Evolutionary conservation across 2,113 vertebrate species (phyloP).

Genomic region (Zosterops borbonicus): DNA sequence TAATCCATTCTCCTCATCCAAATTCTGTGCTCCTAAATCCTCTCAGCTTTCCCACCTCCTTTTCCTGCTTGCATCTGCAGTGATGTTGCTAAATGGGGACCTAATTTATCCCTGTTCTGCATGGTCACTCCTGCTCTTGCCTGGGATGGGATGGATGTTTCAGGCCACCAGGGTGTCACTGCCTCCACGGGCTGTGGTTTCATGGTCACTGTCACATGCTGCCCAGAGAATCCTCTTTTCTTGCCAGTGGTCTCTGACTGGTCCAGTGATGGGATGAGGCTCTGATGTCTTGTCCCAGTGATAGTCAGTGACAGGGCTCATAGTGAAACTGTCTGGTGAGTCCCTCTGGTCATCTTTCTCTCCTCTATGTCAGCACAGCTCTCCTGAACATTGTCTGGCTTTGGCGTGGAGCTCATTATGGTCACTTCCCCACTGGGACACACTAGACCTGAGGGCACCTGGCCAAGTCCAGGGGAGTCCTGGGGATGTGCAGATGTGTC

Average conservation of each 20-base stretch:
- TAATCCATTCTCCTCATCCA: not conserved
- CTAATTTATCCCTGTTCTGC: not conserved
- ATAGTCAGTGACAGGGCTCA: fast-evolving
- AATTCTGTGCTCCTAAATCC: not conserved
- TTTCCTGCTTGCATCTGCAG: fast-evolving
- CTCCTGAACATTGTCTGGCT: not conserved
- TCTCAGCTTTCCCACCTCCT: not conserved
- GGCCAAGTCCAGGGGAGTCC: not conserved
- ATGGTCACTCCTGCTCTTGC: not conserved
- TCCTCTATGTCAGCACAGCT: not conserved
- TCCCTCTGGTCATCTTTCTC: not conserved
- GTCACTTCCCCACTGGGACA: not conserved
- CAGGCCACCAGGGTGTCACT: not conserved
- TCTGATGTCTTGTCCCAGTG: not conserved
- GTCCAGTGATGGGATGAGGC: not conserved
- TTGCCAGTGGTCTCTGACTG: not conserved
- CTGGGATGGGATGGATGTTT: not conserved
- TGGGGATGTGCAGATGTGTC: fast-evolving
- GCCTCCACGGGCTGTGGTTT: not conserved
- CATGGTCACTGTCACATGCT: not conserved
- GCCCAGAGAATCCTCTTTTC: not conserved
- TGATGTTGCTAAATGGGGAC: not conserved
- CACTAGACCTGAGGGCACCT: not conserved
- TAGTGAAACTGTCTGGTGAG: not conserved
- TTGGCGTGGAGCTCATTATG: fast-evolving